Percentiles rank a stretch among this genome's conserved stretches.
These are phyloP conservation scores for Hypanus sabinus DNA, from an alignment of 2,113 vertebrate species.

Conservation along the genomic window DNA sequence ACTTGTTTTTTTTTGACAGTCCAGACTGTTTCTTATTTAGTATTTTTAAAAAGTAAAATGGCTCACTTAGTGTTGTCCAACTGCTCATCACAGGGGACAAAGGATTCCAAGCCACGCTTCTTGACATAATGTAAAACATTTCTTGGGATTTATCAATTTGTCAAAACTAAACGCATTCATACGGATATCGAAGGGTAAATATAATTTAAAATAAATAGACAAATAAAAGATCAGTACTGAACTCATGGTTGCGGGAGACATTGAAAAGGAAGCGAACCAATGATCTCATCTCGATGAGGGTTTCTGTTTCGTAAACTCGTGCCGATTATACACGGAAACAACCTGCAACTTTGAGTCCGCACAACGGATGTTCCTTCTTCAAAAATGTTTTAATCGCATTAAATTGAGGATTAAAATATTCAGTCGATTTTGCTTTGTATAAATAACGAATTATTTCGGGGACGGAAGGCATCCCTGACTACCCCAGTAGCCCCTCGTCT, in stretches of 20 bases:
- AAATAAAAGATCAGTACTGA: background rate
- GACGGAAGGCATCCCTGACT: background rate
- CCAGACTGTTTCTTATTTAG: background rate
- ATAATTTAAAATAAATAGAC: background rate
- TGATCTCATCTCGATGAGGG: background rate
- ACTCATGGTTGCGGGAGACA: background rate
- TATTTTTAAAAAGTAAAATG: background rate
- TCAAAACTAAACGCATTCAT: background rate
- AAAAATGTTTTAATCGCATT: background rate
- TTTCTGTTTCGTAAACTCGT: background rate
- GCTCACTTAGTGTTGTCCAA: background rate
- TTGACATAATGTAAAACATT: background rate
- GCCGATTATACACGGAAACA: background rate
- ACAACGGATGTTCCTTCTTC: background rate
- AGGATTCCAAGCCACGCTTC: background rate
- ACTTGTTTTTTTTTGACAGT: no score
- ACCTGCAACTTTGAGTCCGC: background rate
- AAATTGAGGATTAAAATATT: background rate
- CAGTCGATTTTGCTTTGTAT: background rate
- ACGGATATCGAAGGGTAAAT: background rate
- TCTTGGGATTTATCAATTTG: background rate
- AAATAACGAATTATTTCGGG: background rate
- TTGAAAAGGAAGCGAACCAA: background rate
- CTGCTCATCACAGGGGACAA: no score
- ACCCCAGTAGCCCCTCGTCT: background rate